Evolutionary conservation across 2,113 vertebrate species (phyloP).

Genomic region (Caranx melampygus): DNA sequence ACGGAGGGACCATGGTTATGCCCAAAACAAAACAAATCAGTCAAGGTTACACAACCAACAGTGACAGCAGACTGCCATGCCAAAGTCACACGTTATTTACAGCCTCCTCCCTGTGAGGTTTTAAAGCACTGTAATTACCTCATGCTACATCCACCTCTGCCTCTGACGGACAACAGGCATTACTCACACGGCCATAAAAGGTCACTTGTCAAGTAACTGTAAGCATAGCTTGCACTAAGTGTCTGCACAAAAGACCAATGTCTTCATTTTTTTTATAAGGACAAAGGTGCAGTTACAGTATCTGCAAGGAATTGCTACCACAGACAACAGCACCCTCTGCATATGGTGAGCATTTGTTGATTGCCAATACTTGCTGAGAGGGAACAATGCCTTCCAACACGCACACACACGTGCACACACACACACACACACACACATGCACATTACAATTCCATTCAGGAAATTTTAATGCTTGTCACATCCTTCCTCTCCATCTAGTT

Average conservation of each 20-base stretch:
- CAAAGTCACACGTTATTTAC: not conserved
- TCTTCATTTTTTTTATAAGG: not conserved
- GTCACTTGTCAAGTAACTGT: conserved; percentile 28
- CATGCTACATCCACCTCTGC: conserved; percentile 30
- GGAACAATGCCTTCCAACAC: conserved; percentile 26
- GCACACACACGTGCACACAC: not conserved
- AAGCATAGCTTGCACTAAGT: conserved; percentile 1
- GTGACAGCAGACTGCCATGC: not conserved
- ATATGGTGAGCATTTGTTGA: conserved; percentile 15
- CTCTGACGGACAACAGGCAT: conserved; percentile 19
- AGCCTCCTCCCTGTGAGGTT: conserved; percentile 14
- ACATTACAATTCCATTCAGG: conserved; percentile 33
- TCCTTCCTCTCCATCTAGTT: conserved; percentile 4
- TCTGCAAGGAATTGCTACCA: conserved; percentile 14
- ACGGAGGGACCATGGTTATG: not conserved
- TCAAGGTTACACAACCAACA: conserved; percentile 6
- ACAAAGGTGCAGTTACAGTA: not conserved
- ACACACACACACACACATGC: not conserved
- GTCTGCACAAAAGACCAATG: not conserved
- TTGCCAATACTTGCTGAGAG: conserved; percentile 21
- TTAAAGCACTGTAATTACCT: conserved; percentile 32
- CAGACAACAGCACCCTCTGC: conserved; percentile 11
- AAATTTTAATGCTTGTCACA: conserved; percentile 12
- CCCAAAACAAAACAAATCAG: conserved; percentile 12
- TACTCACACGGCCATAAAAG: conserved; percentile 30